A percentile compares a stretch with the other conserved stretches of the same genome.
phyloP scores from a whole-genome alignment of 2,797 vertebrate genomes.

The Pangasius larnaudii region DNA sequence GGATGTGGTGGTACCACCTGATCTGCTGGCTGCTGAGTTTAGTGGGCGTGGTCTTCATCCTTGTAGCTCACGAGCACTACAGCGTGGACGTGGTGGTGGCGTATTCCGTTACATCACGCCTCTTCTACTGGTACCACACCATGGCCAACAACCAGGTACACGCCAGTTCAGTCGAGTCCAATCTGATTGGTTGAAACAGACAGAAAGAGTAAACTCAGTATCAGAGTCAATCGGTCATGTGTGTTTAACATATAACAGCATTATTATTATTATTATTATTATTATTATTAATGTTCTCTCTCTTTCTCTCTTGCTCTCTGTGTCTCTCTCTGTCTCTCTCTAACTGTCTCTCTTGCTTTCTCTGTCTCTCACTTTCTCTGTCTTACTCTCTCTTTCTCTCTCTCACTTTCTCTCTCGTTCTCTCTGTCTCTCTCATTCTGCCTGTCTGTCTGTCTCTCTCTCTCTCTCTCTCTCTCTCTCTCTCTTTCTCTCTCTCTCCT shows the following conservation, averaged over 20 bases:
- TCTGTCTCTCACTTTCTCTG: slow-evolving; percentile 66
- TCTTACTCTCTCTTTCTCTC: no score
- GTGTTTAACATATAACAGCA: not conserved
- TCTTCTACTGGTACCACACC: slow-evolving; percentile 95
- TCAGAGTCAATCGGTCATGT: not conserved
- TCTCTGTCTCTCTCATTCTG: no score
- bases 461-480: slow-evolving; percentile 1
- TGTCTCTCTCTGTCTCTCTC: not conserved
- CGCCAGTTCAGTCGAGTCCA: no score
- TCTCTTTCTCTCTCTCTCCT: slow-evolving; percentile 35
- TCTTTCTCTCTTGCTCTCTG: slow-evolving; percentile 1
- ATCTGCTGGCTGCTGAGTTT: slow-evolving; percentile 88
- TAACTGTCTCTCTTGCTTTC: not conserved
- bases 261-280: not conserved
- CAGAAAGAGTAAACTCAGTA: not conserved
- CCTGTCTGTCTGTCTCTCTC: not conserved
- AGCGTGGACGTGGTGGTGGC: slow-evolving; percentile 90
- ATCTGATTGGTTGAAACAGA: not conserved
- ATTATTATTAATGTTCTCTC: not conserved
- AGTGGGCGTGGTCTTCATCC: slow-evolving; percentile 88
- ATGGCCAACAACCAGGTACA: slow-evolving; percentile 91
- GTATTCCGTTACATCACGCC: slow-evolving; percentile 87
- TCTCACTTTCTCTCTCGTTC: no score
- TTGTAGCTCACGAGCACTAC: slow-evolving; percentile 92
- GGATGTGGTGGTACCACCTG: slow-evolving; percentile 90